Conservation (phyloP, 2,888 invertebrate genomes). For the Spatulosminthurus flaviceps region DNA sequence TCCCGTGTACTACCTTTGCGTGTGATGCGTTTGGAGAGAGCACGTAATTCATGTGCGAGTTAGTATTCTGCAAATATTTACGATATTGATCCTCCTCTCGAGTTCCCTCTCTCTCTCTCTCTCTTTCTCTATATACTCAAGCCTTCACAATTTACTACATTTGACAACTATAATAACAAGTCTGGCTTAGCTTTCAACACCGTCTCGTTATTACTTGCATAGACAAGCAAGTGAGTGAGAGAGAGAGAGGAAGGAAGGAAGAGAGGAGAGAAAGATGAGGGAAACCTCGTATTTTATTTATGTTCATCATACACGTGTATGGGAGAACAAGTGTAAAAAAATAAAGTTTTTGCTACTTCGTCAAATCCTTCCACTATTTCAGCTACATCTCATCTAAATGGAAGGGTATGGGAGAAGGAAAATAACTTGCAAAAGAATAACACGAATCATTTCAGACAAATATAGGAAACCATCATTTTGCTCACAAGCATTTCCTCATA, state of each 20-base stretch:
- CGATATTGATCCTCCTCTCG: slow-evolving; percentile 27
- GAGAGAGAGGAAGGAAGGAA: not conserved
- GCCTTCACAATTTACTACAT: not conserved
- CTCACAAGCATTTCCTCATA: not conserved
- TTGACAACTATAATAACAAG: slow-evolving; percentile 18
- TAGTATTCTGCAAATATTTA: slow-evolving; percentile 30
- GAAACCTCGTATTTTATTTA: slow-evolving; percentile 5
- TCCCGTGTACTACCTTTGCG: no score
- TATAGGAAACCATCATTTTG: not conserved
- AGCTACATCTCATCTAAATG: not conserved
- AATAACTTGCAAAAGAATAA: not conserved
- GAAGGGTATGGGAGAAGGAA: not conserved
- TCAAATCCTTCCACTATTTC: not conserved
- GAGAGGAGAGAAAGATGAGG: not conserved
- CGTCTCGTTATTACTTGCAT: not conserved
- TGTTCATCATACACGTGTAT: not conserved
- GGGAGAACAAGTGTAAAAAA: not conserved
- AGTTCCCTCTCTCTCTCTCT: not conserved
- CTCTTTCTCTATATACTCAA: not conserved
- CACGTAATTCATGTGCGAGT: not conserved
- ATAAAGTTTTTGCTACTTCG: no score
- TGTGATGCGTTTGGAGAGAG: not conserved
- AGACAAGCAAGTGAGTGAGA: not conserved
- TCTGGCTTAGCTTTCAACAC: not conserved
- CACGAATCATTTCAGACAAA: slow-evolving; percentile 8